Evolutionary conservation across 2,113 vertebrate species (phyloP).

Genomic region (Rana temporaria): DNA sequence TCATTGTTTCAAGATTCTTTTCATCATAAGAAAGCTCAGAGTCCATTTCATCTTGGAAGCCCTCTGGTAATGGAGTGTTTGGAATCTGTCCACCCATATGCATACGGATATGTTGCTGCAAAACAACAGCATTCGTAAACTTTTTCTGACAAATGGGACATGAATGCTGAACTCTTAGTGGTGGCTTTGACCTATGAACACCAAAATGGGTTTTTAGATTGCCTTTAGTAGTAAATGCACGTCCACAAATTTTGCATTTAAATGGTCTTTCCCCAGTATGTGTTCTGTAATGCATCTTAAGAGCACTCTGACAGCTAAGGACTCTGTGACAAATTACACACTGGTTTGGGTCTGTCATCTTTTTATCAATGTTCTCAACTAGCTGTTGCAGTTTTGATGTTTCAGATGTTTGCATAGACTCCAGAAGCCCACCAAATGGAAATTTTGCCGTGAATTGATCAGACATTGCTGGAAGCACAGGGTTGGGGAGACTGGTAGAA

Average conservation of each 20-base stretch:
- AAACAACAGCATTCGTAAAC: constrained; percentile 97
- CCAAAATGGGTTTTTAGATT: constrained; percentile 99
- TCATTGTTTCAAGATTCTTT: constrained; percentile 86
- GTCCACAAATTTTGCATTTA: constrained; percentile 98
- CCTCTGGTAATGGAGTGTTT: constrained; percentile 91
- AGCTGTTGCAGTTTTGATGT: constrained; percentile 98
- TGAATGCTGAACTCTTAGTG: constrained; percentile 95
- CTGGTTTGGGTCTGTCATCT: constrained; percentile 98
- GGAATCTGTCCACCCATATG: constrained; percentile 99
- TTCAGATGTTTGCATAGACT: constrained; percentile 99
- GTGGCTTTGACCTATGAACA: constrained; percentile 96
- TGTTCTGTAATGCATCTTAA: constrained; percentile 99
- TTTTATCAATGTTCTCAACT: constrained; percentile 98
- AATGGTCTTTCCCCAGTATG: constrained; percentile 98
- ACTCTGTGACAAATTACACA: constrained; percentile 97
- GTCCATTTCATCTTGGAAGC: constrained; percentile 90
- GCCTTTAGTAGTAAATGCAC: constrained; percentile 98
- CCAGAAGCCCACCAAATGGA: constrained; percentile 95
- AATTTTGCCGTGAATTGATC: constrained; percentile 97
- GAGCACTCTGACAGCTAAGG: constrained; percentile 97
- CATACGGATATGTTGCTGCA: constrained; percentile 99
- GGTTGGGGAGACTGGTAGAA: constrained; percentile 78
- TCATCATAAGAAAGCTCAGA: constrained; percentile 89
- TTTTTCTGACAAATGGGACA: constrained; percentile 99
- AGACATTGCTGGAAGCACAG: constrained; percentile 84